These are phyloP conservation scores for Zingel zingel DNA, from an alignment of 2,113 vertebrate species.

Conservation along the genomic window DNA sequence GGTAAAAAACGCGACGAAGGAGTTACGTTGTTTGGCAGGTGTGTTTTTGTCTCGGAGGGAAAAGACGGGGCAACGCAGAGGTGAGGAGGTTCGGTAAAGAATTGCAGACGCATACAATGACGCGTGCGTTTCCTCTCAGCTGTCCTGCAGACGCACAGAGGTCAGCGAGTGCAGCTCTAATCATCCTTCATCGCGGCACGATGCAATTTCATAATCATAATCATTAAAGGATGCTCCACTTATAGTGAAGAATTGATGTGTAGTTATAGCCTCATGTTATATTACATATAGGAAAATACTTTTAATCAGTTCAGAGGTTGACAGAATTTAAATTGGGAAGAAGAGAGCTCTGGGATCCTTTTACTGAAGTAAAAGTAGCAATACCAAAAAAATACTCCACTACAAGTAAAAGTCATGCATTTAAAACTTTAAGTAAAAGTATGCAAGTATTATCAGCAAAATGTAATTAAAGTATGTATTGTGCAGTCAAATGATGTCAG, in stretches of 20 bases:
- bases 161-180: constrained; percentile 40
- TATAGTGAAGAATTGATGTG: not conserved
- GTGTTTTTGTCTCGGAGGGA: not conserved
- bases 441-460: no score
- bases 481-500: no score
- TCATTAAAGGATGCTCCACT: constrained; percentile 35
- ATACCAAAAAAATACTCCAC: no score
- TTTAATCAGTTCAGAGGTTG: constrained; percentile 34
- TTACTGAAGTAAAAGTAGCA: no score
- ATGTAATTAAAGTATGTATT: no score
- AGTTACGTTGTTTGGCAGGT: no score
- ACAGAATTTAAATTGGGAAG: not conserved
- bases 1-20: no score
- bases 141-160: constrained; percentile 47
- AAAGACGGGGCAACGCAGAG: not conserved
- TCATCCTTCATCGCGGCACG: constrained; percentile 47
- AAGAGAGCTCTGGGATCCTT: no score
- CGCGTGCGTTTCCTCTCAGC: constrained; percentile 21
- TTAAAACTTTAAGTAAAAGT: no score
- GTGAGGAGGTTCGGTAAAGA: constrained; percentile 8
- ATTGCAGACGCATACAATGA: constrained; percentile 49
- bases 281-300: not conserved
- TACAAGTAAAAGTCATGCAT: no score
- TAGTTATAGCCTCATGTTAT: not conserved
- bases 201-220: constrained; percentile 54